These are phyloP conservation scores for Taeniopygia guttata DNA, from an alignment of 2,797 vertebrate species.

Conservation along the genomic window DNA sequence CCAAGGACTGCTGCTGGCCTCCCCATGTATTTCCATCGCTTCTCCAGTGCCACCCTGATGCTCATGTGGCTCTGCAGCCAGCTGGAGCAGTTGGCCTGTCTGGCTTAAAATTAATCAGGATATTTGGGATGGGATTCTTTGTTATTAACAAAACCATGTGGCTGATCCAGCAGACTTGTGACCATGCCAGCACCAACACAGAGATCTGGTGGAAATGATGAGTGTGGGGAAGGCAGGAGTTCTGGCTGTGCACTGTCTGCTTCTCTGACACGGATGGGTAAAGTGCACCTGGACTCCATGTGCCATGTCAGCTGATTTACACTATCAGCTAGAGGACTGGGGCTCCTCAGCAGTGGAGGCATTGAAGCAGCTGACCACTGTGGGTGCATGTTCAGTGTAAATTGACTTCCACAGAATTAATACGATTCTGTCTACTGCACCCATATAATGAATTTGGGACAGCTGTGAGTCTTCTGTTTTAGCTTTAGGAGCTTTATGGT, in stretches of 20 bases:
- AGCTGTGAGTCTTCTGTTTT: not conserved
- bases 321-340: not conserved
- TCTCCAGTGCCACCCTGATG: not conserved
- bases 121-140: not conserved
- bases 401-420: not conserved
- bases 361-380: not conserved
- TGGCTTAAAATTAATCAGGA: not conserved
- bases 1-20: not conserved
- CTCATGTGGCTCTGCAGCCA: not conserved
- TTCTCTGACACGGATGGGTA: not conserved
- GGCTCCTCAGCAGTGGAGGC: not conserved
- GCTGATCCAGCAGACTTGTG: not conserved
- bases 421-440: not conserved
- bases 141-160: not conserved
- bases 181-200: not conserved
- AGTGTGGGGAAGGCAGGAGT: accelerated
- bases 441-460: not conserved
- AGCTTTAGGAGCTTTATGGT: not conserved
- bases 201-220: not conserved
- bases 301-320: not conserved
- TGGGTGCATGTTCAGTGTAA: not conserved
- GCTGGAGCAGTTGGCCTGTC: not conserved
- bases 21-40: accelerated
- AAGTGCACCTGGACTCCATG: accelerated
- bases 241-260: accelerated